Percentiles rank a stretch among this genome's conserved stretches.
These are phyloP conservation scores for Tenrec ecaudatus DNA, from an alignment of 2,113 vertebrate genomes.

Conservation along the genomic window DNA sequence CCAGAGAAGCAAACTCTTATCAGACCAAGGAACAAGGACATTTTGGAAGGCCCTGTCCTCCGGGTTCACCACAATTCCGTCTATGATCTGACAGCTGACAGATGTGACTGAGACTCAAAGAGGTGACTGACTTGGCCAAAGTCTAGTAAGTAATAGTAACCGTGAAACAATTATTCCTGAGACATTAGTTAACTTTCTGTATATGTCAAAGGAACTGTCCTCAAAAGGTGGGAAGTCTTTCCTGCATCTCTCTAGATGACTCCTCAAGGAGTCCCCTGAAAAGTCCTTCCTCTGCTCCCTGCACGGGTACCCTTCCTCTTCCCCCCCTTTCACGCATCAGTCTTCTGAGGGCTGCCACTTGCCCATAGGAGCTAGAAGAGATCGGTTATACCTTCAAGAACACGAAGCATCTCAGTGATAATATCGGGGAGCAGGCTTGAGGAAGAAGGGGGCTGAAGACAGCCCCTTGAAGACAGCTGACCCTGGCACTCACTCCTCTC, in stretches of 20 bases:
- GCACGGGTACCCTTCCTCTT: neutral
- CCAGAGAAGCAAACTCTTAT: neutral
- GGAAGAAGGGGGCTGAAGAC: neutral
- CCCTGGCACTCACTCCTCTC: neutral
- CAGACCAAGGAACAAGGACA: neutral
- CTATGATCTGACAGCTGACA: neutral
- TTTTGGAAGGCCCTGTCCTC: neutral
- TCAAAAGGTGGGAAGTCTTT: neutral
- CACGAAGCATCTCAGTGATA: neutral
- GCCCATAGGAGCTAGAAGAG: neutral
- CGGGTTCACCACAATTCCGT: neutral
- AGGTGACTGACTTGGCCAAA: slow-evolving; percentile 19
- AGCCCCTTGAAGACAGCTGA: too few relatives aligned
- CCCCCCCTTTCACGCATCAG: neutral
- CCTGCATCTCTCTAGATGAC: neutral
- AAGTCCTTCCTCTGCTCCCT: neutral
- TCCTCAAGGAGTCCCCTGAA: neutral
- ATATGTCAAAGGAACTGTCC: neutral
- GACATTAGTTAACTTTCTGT: slow-evolving; percentile 48
- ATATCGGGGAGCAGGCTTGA: neutral
- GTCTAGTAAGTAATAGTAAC: slow-evolving; percentile 19
- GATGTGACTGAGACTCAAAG: slow-evolving; percentile 53
- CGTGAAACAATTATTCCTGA: slow-evolving; percentile 44
- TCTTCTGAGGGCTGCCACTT: neutral
- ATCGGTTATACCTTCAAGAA: neutral